These are phyloP conservation scores for Myotis brandtii DNA, from an alignment of 2,113 vertebrate genomes.

Conservation along the genomic window DNA sequence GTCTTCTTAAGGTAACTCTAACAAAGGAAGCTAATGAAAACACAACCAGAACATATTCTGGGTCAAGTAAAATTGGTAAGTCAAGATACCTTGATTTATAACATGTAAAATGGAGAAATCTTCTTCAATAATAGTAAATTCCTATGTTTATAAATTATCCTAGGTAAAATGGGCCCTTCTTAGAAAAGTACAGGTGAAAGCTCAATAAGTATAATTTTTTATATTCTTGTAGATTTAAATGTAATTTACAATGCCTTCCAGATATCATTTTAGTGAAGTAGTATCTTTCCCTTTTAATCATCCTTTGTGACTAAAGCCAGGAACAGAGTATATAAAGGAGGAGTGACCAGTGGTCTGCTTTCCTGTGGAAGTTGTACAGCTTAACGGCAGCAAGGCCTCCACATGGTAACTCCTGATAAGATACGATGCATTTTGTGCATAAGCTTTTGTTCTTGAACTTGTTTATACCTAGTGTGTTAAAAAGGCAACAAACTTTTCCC, in stretches of 20 bases:
- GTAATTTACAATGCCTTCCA: slow-evolving; percentile 24
- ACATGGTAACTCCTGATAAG: background rate
- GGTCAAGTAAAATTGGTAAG: slow-evolving; percentile 19
- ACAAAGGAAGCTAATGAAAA: slow-evolving; percentile 43
- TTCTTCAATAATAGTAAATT: slow-evolving; percentile 36
- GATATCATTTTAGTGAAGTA: slow-evolving; percentile 35
- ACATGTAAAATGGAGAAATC: slow-evolving; percentile 42
- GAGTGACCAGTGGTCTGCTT: background rate
- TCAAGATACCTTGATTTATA: slow-evolving; percentile 50
- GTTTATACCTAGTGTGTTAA: background rate
- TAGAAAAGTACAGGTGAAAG: slow-evolving; percentile 22
- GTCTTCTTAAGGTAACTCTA: slow-evolving; percentile 5
- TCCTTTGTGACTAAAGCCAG: slow-evolving; percentile 1
- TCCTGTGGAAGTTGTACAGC: background rate
- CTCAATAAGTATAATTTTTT: background rate
- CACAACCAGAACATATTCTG: background rate
- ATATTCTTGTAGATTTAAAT: slow-evolving; percentile 3
- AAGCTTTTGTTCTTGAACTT: background rate
- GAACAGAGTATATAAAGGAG: background rate
- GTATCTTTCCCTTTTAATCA: slow-evolving; percentile 25
- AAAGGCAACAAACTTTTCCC: background rate
- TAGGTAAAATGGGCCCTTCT: background rate
- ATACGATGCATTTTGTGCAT: background rate
- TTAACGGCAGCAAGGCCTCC: background rate
- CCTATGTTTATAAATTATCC: background rate